Conservation (phyloP, 2,797 vertebrate species). For the Austrolebias charrua region DNA sequence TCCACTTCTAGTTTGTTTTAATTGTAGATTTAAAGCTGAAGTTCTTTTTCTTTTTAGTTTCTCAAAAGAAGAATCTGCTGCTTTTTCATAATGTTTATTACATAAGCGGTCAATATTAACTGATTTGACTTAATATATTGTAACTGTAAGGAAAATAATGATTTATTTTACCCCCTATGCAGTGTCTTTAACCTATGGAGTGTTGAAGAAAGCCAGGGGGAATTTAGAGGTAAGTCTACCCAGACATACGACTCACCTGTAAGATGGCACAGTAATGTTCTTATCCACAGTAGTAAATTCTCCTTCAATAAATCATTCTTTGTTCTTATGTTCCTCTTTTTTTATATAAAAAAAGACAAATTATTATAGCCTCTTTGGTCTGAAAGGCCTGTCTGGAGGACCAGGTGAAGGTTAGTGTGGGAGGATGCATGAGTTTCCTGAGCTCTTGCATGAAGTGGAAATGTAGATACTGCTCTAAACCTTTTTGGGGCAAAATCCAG, state of each 20-base stretch:
- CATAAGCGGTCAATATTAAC: too few relatives aligned
- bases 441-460: slow-evolving; percentile 49
- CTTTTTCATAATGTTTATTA: too few relatives aligned
- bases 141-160: neutral
- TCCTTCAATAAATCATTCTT: slow-evolving; percentile 39
- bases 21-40: too few relatives aligned
- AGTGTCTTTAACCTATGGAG: slow-evolving; percentile 90
- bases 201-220: slow-evolving; percentile 91
- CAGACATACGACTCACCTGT: neutral
- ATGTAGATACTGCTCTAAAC: neutral
- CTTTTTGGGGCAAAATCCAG: neutral
- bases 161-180: slow-evolving; percentile 6
- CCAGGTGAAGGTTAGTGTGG: slow-evolving; percentile 74
- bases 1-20: neutral
- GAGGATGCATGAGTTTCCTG: slow-evolving; percentile 56
- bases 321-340: slow-evolving; percentile 39
- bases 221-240: slow-evolving; percentile 88
- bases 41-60: too few relatives aligned
- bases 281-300: slow-evolving; percentile 9
- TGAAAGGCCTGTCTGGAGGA: slow-evolving; percentile 71
- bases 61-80: too few relatives aligned
- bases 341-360: slow-evolving; percentile 63
- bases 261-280: slow-evolving; percentile 12
- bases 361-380: slow-evolving; percentile 73
- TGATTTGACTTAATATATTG: too few relatives aligned